Base-by-base conservation (phyloP, 1,140 invertebrate genomes). In the Leptinotarsa defecta region DNA sequence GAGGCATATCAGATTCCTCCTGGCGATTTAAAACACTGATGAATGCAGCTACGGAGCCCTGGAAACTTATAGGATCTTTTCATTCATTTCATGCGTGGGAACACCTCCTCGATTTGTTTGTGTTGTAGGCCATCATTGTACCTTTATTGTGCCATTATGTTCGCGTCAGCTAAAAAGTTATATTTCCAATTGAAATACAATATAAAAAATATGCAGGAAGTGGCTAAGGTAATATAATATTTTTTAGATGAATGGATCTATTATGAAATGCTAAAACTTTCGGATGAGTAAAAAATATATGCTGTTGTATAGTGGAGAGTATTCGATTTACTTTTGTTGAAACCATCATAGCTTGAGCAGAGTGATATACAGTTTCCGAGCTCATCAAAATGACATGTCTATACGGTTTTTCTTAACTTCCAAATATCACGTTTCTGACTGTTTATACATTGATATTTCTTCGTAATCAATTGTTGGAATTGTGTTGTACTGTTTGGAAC, bases 81-180 rank as follows among this genome's bases (percentile, higher is more conserved):
- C n/a, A 19, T 68, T 43, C 67, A 43, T 68, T 48, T 48, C 4
- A 68, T 68, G 67, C 67, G 67, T 68, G 67, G 67, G 67, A 68
- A 68, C 67, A 68, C 67, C 67, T 68, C 67, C n/a, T 65, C 34
- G 24, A n/a, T 43, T 68, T 68, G 67, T 68, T 68, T 68, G 67
- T 68, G 43, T 68, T 68, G 52, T 57, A 19, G 15, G 17, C 52
- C n/a, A 57, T 57, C n/a, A 57, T 57, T 57, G 11, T 68, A 19
- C 43, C 67, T 13, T 43, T 57, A 57, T 57, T 57, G 11, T 49
- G 24, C 43, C 67, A 43, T 43, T 68, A 43, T 43, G 24, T 68
- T 68, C 67, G 67, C 67, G 67, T 68, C 67, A 68, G 43, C 24
- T 27, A 68, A 68, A 68, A 68, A 68, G 67, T 68, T 68, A 68